phyloP scores from a whole-genome alignment of 2,113 vertebrate species.

The Bagarius yarrelli region DNA sequence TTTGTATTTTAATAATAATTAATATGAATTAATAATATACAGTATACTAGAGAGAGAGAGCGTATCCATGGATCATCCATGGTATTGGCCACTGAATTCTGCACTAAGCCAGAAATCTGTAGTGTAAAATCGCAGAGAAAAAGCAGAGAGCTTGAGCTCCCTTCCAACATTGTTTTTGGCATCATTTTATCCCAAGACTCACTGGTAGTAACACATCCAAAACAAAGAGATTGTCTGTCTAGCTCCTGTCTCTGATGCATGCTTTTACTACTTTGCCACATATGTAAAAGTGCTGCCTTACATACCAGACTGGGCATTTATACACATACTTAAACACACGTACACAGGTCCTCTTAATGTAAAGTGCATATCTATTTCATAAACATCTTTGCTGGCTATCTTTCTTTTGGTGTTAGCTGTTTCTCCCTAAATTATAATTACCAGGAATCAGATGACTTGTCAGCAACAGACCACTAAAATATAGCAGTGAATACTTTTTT shows the following conservation, averaged over 20 bases:
- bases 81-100: conserved; percentile 49
- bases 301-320: not conserved
- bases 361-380: conserved; percentile 67
- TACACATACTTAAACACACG: not conserved
- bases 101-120: conserved; percentile 53
- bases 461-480: conserved; percentile 62
- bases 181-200: conserved; percentile 49
- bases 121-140: conserved; percentile 55
- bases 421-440: conserved; percentile 67
- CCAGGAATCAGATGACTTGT: conserved; percentile 53
- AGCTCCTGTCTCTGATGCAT: conserved; percentile 58
- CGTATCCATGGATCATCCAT: too few species aligned
- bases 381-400: conserved; percentile 56
- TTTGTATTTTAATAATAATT: too few species aligned
- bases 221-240: conserved; percentile 75
- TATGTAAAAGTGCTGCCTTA: not conserved
- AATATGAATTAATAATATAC: too few species aligned
- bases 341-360: conserved; percentile 50
- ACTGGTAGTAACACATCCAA: conserved; percentile 68
- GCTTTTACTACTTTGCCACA: conserved; percentile 21
- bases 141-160: conserved; percentile 56
- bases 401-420: conserved; percentile 61
- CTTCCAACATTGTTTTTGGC: conserved; percentile 73
- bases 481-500: conserved; percentile 60
- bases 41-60: too few species aligned